Evolutionary conservation across 1,140 invertebrate genomes (phyloP).

Genomic region (Grapholita molesta): DNA sequence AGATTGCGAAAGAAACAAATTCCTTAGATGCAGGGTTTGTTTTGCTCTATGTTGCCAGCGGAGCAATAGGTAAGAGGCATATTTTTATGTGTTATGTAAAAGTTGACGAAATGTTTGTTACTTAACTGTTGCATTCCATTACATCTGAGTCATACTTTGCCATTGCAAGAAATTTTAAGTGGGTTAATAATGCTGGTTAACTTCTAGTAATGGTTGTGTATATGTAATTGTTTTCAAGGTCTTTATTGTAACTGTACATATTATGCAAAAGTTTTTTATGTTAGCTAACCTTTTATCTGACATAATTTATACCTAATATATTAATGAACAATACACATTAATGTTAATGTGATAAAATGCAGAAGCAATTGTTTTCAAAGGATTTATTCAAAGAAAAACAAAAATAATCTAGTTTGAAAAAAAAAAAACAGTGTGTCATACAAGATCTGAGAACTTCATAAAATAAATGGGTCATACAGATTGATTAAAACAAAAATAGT

Average conservation of each 20-base stretch:
- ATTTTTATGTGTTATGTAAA: constrained; percentile 37
- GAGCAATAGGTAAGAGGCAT: constrained; percentile 62
- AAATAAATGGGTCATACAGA: no score
- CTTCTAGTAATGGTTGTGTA: background rate
- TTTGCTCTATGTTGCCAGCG: constrained; percentile 65
- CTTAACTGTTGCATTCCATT: constrained; percentile 8
- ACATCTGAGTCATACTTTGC: constrained; percentile 11
- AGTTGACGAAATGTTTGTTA: constrained; percentile 24
- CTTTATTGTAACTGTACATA: constrained; percentile 1
- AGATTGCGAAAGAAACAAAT: constrained; percentile 60
- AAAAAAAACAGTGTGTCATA: no score
- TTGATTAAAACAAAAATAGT: no score
- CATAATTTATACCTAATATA: background rate
- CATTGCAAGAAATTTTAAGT: background rate
- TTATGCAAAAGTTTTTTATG: background rate
- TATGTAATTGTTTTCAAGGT: background rate
- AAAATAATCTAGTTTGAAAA: no score
- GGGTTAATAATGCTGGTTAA: constrained; percentile 1
- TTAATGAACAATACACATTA: background rate
- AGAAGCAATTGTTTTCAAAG: no score
- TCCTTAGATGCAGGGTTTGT: constrained; percentile 66
- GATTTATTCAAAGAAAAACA: no score
- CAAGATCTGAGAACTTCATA: no score
- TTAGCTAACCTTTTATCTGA: background rate
- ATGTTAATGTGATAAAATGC: no score